Conservation (phyloP, 1,140 invertebrate genomes). For the Cotesia chilonis region DNA sequence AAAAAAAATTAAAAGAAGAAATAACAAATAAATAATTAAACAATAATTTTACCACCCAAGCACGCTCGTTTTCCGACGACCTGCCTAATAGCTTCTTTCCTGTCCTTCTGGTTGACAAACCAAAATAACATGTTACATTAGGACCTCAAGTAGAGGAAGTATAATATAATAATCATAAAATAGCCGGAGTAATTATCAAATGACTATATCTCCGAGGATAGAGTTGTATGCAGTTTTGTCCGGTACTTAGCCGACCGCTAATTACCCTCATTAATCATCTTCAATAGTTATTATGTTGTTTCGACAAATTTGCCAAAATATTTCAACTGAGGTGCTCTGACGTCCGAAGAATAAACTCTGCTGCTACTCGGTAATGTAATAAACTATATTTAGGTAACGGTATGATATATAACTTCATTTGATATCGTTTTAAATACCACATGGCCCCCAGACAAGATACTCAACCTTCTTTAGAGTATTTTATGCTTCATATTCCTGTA, state of each 20-base stretch:
- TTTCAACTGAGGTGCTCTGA: slow-evolving; percentile 27
- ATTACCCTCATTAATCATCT: neutral
- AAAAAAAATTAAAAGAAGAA: too few species aligned
- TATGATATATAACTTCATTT: slow-evolving; percentile 35
- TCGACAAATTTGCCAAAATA: neutral
- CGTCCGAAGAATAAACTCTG: slow-evolving; percentile 32
- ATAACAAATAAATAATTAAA: too few species aligned
- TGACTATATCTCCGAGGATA: too few species aligned
- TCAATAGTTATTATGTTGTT: neutral
- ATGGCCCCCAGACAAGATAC: slow-evolving; percentile 37
- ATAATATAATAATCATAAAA: slow-evolving; percentile 6
- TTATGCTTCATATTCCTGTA: neutral
- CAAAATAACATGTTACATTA: slow-evolving; percentile 11
- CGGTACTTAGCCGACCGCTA: too few species aligned
- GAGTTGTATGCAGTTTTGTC: too few species aligned
- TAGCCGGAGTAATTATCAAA: too few species aligned
- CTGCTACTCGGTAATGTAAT: slow-evolving; percentile 42
- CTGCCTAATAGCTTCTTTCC: slow-evolving; percentile 37
- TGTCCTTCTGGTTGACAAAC: slow-evolving; percentile 6
- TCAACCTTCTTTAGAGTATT: slow-evolving; percentile 6
- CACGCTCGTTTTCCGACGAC: neutral
- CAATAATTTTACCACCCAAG: slow-evolving; percentile 27
- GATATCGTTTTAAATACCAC: slow-evolving; percentile 41
- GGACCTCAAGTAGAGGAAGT: slow-evolving; percentile 25
- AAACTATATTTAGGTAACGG: slow-evolving; percentile 41